Conservation (phyloP, 2,113 vertebrate species). For the Aptenodytes patagonicus region DNA sequence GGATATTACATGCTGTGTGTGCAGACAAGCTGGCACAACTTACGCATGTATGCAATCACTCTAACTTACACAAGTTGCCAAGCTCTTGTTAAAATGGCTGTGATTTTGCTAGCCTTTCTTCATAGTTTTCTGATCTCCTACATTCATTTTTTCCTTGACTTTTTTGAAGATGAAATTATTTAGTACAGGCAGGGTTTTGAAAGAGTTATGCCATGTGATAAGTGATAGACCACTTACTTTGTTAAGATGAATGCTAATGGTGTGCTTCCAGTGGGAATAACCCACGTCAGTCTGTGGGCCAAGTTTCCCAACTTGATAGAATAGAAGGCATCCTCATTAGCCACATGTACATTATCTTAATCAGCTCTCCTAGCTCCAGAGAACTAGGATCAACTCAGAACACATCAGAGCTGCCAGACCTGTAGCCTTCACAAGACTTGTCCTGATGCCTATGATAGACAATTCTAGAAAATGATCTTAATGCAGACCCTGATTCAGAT, state of each 20-base stretch:
- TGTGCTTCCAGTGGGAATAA: neutral
- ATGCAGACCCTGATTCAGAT: neutral
- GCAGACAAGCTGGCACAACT: neutral
- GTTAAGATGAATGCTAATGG: neutral
- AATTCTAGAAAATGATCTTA: neutral
- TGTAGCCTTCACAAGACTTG: neutral
- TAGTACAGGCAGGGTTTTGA: neutral
- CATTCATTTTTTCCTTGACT: neutral
- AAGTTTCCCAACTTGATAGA: neutral
- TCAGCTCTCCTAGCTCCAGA: neutral
- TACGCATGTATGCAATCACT: neutral
- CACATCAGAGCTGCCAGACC: neutral
- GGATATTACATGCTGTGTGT: neutral
- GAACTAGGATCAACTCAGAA: neutral
- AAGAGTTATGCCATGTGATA: neutral
- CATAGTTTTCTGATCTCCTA: neutral
- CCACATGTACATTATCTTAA: neutral
- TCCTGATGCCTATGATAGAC: neutral
- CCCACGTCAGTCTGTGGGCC: no score
- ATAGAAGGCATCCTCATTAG: neutral
- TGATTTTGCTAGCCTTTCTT: neutral
- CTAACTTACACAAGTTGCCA: neutral
- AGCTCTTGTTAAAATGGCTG: neutral
- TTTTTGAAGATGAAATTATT: neutral
- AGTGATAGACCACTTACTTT: neutral